These are phyloP conservation scores for Galendromus occidentalis DNA, from an alignment of 1,140 invertebrate genomes.

Conservation along the genomic window DNA sequence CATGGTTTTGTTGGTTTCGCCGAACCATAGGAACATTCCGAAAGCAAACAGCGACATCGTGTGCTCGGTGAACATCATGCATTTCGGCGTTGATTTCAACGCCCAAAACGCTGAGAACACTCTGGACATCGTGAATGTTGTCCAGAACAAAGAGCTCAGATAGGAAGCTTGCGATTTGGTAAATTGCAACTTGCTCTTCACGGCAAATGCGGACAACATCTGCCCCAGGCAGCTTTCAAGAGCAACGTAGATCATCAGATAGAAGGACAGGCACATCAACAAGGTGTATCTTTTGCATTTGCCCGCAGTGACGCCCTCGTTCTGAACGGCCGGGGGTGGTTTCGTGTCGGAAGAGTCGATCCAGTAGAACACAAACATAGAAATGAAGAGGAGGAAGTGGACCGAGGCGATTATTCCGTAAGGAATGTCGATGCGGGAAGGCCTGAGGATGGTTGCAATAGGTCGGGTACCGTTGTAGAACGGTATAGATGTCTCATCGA, in stretches of 20 bases:
- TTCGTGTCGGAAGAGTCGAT: background rate
- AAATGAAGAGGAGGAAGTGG: slow-evolving; percentile 5
- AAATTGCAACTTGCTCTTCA: slow-evolving; percentile 24
- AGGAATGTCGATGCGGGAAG: background rate
- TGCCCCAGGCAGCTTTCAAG: slow-evolving; percentile 31
- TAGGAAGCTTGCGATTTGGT: slow-evolving; percentile 26
- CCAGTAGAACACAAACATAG: slow-evolving; percentile 8
- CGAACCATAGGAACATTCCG: slow-evolving; percentile 15
- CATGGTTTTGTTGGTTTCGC: slow-evolving; percentile 15
- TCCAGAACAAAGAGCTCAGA: slow-evolving; percentile 33
- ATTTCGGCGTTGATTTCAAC: slow-evolving; percentile 24
- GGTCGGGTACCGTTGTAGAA: background rate
- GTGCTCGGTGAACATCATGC: slow-evolving; percentile 28
- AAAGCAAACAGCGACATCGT: slow-evolving; percentile 23
- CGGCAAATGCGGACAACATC: slow-evolving; percentile 28
- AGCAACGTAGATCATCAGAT: slow-evolving; percentile 31
- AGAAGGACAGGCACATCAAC: slow-evolving; percentile 19
- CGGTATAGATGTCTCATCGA: background rate
- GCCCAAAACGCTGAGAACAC: slow-evolving; percentile 30
- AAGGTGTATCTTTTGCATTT: background rate
- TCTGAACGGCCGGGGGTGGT: background rate
- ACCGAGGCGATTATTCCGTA: background rate
- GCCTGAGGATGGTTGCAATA: background rate
- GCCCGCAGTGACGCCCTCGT: background rate
- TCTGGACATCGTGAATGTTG: slow-evolving; percentile 30